Conservation (phyloP, 2,113 vertebrate genomes). For the Pelobates fuscus region DNA sequence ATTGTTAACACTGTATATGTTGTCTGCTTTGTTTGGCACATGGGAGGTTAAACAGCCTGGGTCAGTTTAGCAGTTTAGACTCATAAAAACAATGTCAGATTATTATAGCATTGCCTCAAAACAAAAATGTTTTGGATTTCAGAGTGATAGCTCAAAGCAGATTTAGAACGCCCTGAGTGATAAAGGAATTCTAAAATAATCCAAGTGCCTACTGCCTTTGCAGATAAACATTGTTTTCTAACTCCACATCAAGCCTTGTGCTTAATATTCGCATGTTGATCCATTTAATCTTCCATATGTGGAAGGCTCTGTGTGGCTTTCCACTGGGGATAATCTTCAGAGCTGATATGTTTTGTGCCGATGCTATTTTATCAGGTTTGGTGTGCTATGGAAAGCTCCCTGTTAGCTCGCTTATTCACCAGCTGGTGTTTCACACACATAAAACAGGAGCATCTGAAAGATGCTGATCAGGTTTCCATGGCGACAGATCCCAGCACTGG, state of each 20-base stretch:
- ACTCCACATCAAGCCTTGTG: neutral
- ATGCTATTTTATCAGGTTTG: slow-evolving; percentile 31
- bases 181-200: neutral
- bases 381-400: slow-evolving; percentile 30
- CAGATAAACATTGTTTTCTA: neutral
- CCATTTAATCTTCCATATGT: slow-evolving; percentile 18
- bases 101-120: no score
- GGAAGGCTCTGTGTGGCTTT: slow-evolving; percentile 20
- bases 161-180: neutral
- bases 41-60: no score
- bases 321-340: slow-evolving; percentile 19
- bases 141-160: neutral
- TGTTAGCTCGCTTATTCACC: slow-evolving; percentile 27
- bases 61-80: no score
- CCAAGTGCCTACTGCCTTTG: neutral
- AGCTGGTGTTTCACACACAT: slow-evolving; percentile 39
- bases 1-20: no score
- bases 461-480: slow-evolving; percentile 67
- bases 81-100: no score
- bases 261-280: slow-evolving; percentile 17
- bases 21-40: no score
- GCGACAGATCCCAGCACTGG: slow-evolving; percentile 67
- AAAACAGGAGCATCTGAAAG: slow-evolving; percentile 23
- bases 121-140: neutral
- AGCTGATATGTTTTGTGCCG: slow-evolving; percentile 5